Evolutionary conservation across 2,113 vertebrate species (phyloP).

Genomic region (Passer domesticus): DNA sequence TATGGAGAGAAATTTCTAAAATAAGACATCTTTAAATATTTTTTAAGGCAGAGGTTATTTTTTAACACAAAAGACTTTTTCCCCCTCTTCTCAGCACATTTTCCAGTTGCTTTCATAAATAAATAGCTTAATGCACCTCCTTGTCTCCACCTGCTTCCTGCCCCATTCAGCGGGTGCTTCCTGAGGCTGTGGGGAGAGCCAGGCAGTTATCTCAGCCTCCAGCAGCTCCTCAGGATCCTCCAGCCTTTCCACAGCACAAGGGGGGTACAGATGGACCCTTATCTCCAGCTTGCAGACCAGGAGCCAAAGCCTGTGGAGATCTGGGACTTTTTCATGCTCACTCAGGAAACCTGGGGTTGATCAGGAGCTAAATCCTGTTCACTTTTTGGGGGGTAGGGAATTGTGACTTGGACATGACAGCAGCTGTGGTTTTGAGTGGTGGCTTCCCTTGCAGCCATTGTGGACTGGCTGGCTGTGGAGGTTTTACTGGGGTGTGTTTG

Average conservation of each 20-base stretch:
- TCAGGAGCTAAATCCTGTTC: background rate
- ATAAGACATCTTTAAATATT: background rate
- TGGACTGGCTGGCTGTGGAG: background rate
- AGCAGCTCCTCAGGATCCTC: background rate
- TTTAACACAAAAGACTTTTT: background rate
- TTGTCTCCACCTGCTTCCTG: slow-evolving; percentile 32
- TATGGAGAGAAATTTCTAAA: background rate
- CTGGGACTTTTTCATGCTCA: background rate
- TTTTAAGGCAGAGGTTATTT: background rate
- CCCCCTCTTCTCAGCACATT: background rate
- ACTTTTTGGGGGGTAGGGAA: background rate
- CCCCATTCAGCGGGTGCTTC: background rate
- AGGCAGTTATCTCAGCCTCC: background rate
- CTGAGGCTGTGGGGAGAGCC: background rate
- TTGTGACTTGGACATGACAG: background rate
- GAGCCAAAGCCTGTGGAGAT: slow-evolving; percentile 7
- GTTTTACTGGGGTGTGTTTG: background rate
- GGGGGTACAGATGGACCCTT: background rate
- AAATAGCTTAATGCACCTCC: background rate
- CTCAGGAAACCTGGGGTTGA: background rate
- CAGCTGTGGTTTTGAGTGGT: background rate
- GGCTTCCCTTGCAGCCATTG: background rate
- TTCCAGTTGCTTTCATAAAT: slow-evolving; percentile 15
- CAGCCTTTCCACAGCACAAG: background rate
- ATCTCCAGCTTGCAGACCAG: background rate